These are phyloP conservation scores for Triplophysa siluroides DNA, from an alignment of 2,113 vertebrate species.

Conservation along the genomic window DNA sequence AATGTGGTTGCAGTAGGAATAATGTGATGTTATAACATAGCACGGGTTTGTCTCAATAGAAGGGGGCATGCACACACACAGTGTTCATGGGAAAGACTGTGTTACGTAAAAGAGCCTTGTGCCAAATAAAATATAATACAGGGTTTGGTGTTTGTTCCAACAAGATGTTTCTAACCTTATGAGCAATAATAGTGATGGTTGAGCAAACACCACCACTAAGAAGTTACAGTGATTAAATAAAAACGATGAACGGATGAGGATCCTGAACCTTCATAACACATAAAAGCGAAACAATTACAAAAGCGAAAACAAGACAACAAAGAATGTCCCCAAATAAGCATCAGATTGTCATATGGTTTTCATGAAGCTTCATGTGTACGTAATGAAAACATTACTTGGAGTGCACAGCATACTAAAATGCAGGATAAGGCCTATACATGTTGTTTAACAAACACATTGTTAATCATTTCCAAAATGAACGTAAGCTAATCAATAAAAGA, in stretches of 20 bases:
- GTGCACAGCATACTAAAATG: conserved; percentile 23
- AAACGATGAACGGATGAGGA: too few relatives aligned
- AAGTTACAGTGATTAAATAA: too few relatives aligned
- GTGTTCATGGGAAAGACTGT: background rate
- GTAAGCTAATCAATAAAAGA: background rate
- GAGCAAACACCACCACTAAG: too few relatives aligned
- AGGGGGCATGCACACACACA: background rate
- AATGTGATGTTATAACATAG: background rate
- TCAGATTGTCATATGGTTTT: conserved; percentile 48
- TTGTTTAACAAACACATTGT: background rate
- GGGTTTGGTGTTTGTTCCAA: too few relatives aligned
- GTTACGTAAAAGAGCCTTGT: conserved; percentile 7
- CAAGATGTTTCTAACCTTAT: too few relatives aligned
- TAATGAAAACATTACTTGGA: conserved; percentile 17
- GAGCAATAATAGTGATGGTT: too few relatives aligned
- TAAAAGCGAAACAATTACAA: conserved; percentile 11
- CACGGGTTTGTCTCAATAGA: background rate
- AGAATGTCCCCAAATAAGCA: conserved; percentile 12
- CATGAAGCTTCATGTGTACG: background rate
- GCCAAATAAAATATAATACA: background rate
- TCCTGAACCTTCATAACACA: too few relatives aligned
- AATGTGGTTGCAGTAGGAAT: background rate
- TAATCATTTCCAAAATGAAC: background rate
- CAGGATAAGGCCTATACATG: background rate
- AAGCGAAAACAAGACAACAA: conserved; percentile 12